These are phyloP conservation scores for Nasonovia ribisnigri DNA, from an alignment of 2,888 invertebrate species.

Conservation along the genomic window DNA sequence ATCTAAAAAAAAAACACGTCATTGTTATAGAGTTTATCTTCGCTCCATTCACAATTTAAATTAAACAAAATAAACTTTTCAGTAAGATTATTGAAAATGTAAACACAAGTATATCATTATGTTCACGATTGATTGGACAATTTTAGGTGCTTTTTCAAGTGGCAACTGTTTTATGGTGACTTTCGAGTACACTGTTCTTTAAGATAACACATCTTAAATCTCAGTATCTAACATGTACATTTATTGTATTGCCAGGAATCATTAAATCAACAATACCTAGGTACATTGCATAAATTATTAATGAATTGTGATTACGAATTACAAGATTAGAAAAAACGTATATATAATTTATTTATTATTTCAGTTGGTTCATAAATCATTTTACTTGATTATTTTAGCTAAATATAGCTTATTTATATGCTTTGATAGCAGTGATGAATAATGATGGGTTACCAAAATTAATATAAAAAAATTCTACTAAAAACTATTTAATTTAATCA, in stretches of 20 bases:
- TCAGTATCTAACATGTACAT: background rate
- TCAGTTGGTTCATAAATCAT: background rate
- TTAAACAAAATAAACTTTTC: slow-evolving; percentile 1
- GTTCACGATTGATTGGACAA: background rate
- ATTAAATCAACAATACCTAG: background rate
- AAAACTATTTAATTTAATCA: too few relatives aligned
- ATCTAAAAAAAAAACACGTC: background rate
- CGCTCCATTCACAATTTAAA: background rate
- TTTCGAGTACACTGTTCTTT: background rate
- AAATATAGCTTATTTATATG: background rate
- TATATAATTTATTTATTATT: background rate
- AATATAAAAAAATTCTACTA: too few relatives aligned
- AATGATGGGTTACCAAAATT: background rate
- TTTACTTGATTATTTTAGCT: background rate
- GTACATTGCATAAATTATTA: background rate
- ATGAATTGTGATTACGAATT: background rate
- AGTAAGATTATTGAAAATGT: slow-evolving; percentile 12
- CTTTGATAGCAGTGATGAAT: background rate
- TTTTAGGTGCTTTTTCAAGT: background rate
- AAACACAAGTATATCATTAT: background rate
- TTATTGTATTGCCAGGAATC: background rate
- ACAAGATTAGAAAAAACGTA: background rate
- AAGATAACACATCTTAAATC: background rate
- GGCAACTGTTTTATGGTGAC: background rate
- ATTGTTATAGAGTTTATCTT: background rate